Percentiles rank a stretch among this genome's conserved stretches.
Conservation (phyloP, 1,140 invertebrate species). For the Araneus ventricosus region DNA sequence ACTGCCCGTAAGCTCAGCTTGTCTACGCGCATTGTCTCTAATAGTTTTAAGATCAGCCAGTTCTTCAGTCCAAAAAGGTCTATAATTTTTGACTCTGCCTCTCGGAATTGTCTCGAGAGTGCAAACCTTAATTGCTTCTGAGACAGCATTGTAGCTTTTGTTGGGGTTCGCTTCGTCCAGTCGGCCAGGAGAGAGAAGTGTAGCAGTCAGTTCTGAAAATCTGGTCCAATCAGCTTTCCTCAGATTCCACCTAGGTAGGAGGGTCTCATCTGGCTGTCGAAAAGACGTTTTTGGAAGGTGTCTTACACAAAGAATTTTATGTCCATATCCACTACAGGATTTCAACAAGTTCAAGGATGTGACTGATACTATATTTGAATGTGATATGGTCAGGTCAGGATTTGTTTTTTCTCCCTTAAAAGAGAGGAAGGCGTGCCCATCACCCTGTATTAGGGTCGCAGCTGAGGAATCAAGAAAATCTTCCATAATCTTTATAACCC, state of each 20-base stretch:
- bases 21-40: neutral
- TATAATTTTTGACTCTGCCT: conserved; percentile 36
- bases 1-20: conserved; percentile 1
- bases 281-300: neutral
- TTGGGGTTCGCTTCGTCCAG: neutral
- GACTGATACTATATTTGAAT: neutral
- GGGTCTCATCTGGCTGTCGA: neutral
- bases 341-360: neutral
- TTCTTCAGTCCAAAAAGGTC: conserved; percentile 40
- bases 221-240: conserved; percentile 35
- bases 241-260: conserved; percentile 45
- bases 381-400: conserved; percentile 7
- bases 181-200: neutral
- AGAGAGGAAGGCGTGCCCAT: too few relatives aligned
- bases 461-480: too few relatives aligned
- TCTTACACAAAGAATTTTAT: conserved; percentile 32
- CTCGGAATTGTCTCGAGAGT: conserved; percentile 27
- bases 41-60: neutral
- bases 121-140: conserved; percentile 38
- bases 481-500: too few relatives aligned
- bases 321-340: conserved; percentile 38
- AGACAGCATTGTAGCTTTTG: conserved; percentile 41
- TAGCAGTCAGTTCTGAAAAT: conserved; percentile 14
- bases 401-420: conserved; percentile 2
- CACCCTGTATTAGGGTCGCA: too few relatives aligned